Evolutionary conservation across 2,888 invertebrate species (phyloP).

Genomic region (Thereva nobilitata): DNA sequence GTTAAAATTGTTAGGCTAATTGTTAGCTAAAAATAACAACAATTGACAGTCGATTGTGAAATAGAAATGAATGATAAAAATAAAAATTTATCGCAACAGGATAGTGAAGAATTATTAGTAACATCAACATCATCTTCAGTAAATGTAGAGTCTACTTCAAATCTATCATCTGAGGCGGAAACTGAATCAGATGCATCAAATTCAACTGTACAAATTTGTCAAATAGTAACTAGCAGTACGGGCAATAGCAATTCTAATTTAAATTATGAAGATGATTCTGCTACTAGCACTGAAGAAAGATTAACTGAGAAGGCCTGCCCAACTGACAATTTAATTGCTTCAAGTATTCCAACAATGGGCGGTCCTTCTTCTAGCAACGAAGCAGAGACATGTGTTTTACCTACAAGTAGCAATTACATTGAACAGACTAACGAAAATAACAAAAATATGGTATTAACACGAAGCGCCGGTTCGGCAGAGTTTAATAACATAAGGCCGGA

Average conservation of each 20-base stretch:
- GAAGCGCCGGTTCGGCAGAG: constrained; percentile 32
- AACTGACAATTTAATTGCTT: neutral
- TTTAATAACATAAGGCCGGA: constrained; percentile 21
- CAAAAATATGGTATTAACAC: constrained; percentile 39
- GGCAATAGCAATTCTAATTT: constrained; percentile 12
- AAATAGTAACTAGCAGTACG: constrained; percentile 40
- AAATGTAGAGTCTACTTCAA: constrained; percentile 40
- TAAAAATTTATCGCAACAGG: constrained; percentile 40
- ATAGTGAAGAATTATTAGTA: constrained; percentile 50
- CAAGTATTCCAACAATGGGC: constrained; percentile 35
- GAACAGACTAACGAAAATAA: constrained; percentile 30
- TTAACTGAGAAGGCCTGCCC: constrained; percentile 11
- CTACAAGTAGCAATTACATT: constrained; percentile 37
- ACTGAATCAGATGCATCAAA: constrained; percentile 37
- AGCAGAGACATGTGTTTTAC: constrained; percentile 40
- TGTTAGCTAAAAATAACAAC: constrained; percentile 18
- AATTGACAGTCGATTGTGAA: constrained; percentile 35
- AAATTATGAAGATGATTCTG: constrained; percentile 27
- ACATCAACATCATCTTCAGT: constrained; percentile 49
- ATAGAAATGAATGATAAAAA: constrained; percentile 43
- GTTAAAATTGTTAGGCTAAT: constrained; percentile 14
- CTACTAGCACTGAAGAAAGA: constrained; percentile 19
- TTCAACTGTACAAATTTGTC: constrained; percentile 31
- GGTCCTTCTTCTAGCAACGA: constrained; percentile 40
- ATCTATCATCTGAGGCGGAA: constrained; percentile 30